A percentile compares a stretch with the other conserved stretches of the same genome.
Conservation (phyloP, 2,113 vertebrate genomes). For the rat (Rattus norvegicus) region GRCr8 NC_086020.1:62874001-62874500, state of each 20-base stretch:
- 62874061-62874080: not conserved
- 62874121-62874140: no score
- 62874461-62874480: not conserved
- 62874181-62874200: no score
- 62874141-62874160: no score
- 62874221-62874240: no score
- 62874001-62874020: not conserved
- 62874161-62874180: no score
- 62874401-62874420: not conserved
- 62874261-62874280: not conserved
- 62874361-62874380: not conserved
- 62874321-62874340: not conserved
- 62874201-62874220: no score
- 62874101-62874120: no score
- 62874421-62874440: not conserved
- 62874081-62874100: no score
- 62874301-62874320: constrained; percentile 34
- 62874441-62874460: not conserved
- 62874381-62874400: not conserved
- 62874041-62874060: constrained; percentile 1
- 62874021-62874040: not conserved
- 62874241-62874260: no score
- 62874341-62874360: not conserved
- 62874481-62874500: not conserved
- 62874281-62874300: constrained; percentile 5